A percentile compares a stretch with the other conserved stretches of the same genome.
Evolutionary conservation across 2,113 vertebrate genomes (phyloP).

Genomic region (Forbesichthys papilliferus): DNA sequence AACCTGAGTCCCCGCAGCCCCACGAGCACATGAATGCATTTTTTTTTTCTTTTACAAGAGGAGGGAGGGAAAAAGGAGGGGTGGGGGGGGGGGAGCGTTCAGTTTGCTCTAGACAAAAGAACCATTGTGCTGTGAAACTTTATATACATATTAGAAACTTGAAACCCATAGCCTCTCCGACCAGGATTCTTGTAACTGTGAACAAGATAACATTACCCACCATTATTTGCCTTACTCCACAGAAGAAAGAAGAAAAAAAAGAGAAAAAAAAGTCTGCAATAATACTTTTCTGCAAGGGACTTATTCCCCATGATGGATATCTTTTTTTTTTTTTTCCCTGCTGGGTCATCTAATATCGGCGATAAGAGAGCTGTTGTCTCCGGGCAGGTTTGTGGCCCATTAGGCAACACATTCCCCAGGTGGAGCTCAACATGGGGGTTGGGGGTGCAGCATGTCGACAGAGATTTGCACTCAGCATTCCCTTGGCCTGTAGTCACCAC

Average conservation of each 20-base stretch:
- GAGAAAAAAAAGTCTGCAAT: slow-evolving; percentile 68
- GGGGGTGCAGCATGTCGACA: slow-evolving; percentile 60
- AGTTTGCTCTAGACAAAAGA: slow-evolving; percentile 81
- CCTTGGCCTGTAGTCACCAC: slow-evolving; percentile 58
- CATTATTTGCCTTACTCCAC: slow-evolving; percentile 71
- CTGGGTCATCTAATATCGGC: slow-evolving; percentile 74
- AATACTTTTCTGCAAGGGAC: slow-evolving; percentile 67
- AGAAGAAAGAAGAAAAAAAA: slow-evolving; percentile 34
- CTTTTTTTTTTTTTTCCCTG: slow-evolving; percentile 45
- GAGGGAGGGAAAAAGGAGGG: slow-evolving; percentile 66
- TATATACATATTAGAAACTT: slow-evolving; percentile 86
- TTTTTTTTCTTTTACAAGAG: slow-evolving; percentile 79
- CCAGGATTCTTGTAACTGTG: slow-evolving; percentile 85
- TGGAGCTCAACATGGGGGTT: slow-evolving; percentile 46
- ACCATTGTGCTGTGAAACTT: slow-evolving; percentile 83
- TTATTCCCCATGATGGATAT: slow-evolving; percentile 73
- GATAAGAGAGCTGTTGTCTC: slow-evolving; percentile 69
- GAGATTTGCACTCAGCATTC: slow-evolving; percentile 71
- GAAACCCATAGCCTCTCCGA: slow-evolving; percentile 76
- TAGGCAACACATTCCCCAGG: slow-evolving; percentile 74
- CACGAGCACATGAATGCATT: slow-evolving; percentile 80
- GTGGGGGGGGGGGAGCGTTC: slow-evolving; percentile 72
- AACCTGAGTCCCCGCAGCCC: slow-evolving; percentile 78
- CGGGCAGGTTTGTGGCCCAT: slow-evolving; percentile 70
- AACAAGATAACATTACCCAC: slow-evolving; percentile 83